These are phyloP conservation scores for Cheirogaleus major DNA, from an alignment of 2,797 vertebrate genomes.

Conservation along the genomic window DNA sequence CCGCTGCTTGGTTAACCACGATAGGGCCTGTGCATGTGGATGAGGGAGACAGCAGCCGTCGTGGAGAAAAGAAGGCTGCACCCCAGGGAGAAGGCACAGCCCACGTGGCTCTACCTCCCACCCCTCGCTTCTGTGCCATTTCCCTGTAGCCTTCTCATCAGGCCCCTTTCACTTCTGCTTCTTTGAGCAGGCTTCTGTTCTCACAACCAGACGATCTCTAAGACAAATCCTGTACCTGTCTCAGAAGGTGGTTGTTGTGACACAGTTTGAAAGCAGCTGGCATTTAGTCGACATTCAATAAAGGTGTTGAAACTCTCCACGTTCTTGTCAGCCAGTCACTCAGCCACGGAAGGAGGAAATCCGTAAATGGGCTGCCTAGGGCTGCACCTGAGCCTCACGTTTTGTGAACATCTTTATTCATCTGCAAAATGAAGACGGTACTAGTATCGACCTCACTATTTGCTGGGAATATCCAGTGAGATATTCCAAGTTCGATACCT, in stretches of 20 bases:
- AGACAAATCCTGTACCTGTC: conserved; percentile 47
- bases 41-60: no score
- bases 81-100: background rate
- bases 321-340: conserved; percentile 36
- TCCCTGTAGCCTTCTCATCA: background rate
- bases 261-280: conserved; percentile 53
- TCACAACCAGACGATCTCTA: conserved; percentile 5
- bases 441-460: background rate
- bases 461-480: background rate
- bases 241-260: conserved; percentile 69
- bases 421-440: background rate
- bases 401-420: background rate
- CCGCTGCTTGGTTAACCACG: background rate
- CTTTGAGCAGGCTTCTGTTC: conserved; percentile 36
- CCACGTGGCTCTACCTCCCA: rapidly evolving
- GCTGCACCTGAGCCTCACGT: background rate
- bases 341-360: conserved; percentile 19
- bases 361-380: background rate
- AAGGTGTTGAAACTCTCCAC: background rate
- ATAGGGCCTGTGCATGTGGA: no score
- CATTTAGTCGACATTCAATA: conserved; percentile 35
- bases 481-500: background rate
- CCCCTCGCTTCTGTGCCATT: background rate
- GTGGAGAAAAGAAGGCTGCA: no score
- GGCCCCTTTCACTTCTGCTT: background rate